phyloP scores from a whole-genome alignment of 2,113 vertebrate species.

The Caloenas nicobarica region DNA sequence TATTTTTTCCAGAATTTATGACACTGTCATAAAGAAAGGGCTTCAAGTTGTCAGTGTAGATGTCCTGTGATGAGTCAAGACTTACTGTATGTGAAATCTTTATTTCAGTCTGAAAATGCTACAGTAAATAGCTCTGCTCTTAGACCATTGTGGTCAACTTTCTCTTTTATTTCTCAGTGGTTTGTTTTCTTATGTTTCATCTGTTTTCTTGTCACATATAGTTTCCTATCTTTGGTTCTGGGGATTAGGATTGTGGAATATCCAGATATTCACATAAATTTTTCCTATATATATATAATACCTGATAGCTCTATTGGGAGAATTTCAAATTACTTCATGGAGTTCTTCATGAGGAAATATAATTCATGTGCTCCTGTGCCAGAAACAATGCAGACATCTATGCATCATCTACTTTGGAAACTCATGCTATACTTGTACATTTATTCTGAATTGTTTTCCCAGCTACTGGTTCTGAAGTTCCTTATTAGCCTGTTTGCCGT shows the following conservation, averaged over 20 bases:
- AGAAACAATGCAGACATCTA: conserved; percentile 26
- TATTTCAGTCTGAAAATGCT: background rate
- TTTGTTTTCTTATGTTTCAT: background rate
- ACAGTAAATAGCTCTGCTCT: background rate
- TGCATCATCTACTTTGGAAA: conserved; percentile 3
- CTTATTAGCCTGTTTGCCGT: background rate
- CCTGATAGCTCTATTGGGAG: background rate
- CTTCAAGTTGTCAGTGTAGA: background rate
- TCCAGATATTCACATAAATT: background rate
- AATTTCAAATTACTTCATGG: background rate
- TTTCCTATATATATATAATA: conserved; percentile 17
- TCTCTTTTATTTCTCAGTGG: background rate
- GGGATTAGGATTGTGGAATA: background rate
- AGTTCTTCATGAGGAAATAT: background rate
- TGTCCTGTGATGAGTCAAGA: background rate
- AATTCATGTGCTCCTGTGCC: background rate
- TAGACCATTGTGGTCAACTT: background rate
- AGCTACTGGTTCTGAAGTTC: background rate
- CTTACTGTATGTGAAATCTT: background rate
- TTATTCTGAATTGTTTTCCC: conserved; percentile 21
- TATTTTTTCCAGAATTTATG: background rate
- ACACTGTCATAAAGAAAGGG: background rate
- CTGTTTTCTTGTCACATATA: background rate
- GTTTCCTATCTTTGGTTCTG: background rate
- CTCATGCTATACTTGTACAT: background rate